A percentile compares a stretch with the other conserved stretches of the same genome.
These are phyloP conservation scores for Proisotoma minuta DNA, from an alignment of 2,888 invertebrate genomes.

Conservation along the genomic window DNA sequence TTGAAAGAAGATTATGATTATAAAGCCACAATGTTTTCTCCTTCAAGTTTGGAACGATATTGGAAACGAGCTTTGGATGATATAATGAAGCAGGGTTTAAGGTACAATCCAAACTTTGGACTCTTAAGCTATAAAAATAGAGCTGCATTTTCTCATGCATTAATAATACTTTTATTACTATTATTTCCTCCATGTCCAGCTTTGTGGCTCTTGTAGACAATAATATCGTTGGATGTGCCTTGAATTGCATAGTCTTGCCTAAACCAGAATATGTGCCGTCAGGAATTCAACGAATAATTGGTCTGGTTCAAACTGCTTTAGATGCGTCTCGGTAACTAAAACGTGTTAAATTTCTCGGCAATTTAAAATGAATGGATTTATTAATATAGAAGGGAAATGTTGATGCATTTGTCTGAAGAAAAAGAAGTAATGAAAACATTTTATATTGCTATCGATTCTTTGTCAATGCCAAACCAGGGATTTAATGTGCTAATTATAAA, in stretches of 20 bases:
- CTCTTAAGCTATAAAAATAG: too few relatives aligned
- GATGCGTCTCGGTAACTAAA: not conserved
- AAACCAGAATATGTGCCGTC: not conserved
- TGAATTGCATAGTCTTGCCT: not conserved
- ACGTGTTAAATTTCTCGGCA: too few relatives aligned
- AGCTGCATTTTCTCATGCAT: not conserved
- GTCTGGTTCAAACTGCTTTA: not conserved
- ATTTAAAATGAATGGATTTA: too few relatives aligned
- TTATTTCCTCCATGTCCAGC: not conserved
- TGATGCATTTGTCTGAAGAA: not conserved
- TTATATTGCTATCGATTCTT: conserved; percentile 1
- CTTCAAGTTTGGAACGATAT: not conserved
- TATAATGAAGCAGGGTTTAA: not conserved
- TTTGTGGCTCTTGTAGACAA: not conserved
- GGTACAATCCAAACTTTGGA: not conserved
- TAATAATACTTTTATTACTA: not conserved
- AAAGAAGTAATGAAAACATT: not conserved
- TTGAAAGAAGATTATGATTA: not conserved
- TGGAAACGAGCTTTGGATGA: conserved; percentile 2
- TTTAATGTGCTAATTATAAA: not conserved
- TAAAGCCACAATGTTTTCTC: not conserved
- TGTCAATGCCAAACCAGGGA: not conserved
- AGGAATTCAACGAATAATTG: not conserved
- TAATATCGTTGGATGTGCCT: not conserved
- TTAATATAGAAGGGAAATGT: not conserved